Conservation (phyloP, 2,888 invertebrate species). For the Macaria liturata region DNA sequence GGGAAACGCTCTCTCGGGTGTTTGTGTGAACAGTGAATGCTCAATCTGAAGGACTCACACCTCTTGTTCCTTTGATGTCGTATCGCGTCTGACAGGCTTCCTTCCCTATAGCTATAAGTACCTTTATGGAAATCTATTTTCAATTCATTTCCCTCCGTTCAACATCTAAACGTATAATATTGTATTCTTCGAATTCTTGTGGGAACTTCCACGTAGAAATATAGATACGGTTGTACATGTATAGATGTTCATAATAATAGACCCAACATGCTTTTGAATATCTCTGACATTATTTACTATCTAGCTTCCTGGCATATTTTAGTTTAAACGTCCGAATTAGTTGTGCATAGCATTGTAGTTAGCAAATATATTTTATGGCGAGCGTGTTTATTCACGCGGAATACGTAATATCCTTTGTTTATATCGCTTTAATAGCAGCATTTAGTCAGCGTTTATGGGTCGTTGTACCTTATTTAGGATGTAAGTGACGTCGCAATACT, state of each 20-base stretch:
- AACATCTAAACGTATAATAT: too few relatives aligned
- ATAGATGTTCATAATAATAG: too few relatives aligned
- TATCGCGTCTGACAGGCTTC: constrained; percentile 18
- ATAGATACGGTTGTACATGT: too few relatives aligned
- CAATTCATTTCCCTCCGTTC: background rate
- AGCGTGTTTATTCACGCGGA: constrained; percentile 21
- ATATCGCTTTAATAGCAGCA: constrained; percentile 39
- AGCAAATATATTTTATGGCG: constrained; percentile 6
- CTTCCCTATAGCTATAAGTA: constrained; percentile 3
- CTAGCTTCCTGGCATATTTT: too few relatives aligned
- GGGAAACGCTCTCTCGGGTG: constrained; percentile 30
- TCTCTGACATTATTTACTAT: too few relatives aligned
- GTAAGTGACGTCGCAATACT: constrained; percentile 30
- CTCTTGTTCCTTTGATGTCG: constrained; percentile 32
- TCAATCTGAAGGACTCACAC: constrained; percentile 29
- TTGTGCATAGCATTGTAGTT: too few relatives aligned
- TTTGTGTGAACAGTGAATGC: constrained; percentile 33
- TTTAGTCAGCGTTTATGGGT: constrained; percentile 43
- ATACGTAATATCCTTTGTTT: constrained; percentile 30
- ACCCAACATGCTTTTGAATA: too few relatives aligned
- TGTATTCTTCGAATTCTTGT: too few relatives aligned
- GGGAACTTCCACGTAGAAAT: too few relatives aligned
- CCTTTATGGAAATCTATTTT: constrained; percentile 7
- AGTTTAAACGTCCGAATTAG: too few relatives aligned
- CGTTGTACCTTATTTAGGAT: constrained; percentile 52